Evolutionary conservation across 1,140 invertebrate species (phyloP).

Genomic region (Euwallacea fornicatus): DNA sequence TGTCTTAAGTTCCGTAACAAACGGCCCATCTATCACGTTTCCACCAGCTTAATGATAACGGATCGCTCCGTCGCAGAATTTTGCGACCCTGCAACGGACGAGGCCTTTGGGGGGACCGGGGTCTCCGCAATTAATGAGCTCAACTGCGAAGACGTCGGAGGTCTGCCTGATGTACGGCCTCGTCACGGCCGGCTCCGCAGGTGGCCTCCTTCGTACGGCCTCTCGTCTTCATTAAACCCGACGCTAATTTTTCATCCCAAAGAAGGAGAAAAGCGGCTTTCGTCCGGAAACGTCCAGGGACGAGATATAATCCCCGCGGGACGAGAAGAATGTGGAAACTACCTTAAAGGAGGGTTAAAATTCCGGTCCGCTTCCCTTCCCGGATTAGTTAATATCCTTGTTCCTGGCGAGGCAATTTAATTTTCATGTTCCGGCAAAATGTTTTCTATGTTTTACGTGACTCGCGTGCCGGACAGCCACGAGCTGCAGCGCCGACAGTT

Average conservation of each 20-base stretch:
- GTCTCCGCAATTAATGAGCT: neutral
- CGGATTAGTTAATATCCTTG: slow-evolving; percentile 5
- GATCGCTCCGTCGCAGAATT: neutral
- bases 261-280: too few relatives aligned
- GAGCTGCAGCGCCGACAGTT: too few relatives aligned
- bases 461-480: neutral
- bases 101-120: neutral
- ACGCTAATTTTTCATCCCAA: too few relatives aligned
- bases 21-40: neutral
- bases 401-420: slow-evolving; percentile 12
- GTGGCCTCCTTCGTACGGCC: neutral
- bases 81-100: neutral
- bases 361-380: neutral
- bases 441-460: slow-evolving; percentile 20
- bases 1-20: neutral
- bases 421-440: slow-evolving; percentile 15
- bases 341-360: slow-evolving; percentile 6
- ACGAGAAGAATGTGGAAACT: too few relatives aligned
- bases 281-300: too few relatives aligned
- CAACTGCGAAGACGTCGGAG: neutral
- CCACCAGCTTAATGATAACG: neutral
- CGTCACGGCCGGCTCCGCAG: neutral
- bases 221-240: too few relatives aligned
- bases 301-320: too few relatives aligned
- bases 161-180: neutral